Evolutionary conservation across 1,140 invertebrate genomes (phyloP).

Genomic region (Antheraea mylitta): DNA sequence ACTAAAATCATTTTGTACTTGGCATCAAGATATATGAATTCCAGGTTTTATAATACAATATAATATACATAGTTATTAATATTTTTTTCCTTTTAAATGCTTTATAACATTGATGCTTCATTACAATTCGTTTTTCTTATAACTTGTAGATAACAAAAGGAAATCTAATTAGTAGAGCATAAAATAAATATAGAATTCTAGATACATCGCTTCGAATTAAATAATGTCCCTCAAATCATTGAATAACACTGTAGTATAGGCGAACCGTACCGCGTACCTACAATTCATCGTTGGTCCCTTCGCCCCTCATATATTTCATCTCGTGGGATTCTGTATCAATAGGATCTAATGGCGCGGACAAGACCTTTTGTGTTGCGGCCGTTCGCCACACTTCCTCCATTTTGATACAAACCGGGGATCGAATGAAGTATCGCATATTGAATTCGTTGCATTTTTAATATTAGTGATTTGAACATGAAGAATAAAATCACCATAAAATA

Average conservation of each 20-base stretch:
- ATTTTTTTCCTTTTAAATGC: no score
- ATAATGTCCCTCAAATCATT: background rate
- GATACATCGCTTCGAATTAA: background rate
- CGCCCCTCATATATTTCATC: constrained; percentile 48
- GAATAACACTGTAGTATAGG: background rate
- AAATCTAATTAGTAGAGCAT: background rate
- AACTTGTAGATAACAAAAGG: no score
- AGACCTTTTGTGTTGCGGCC: constrained; percentile 35
- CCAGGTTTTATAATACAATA: no score
- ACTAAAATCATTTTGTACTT: no score
- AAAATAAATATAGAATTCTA: background rate
- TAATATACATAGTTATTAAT: no score
- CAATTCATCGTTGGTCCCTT: background rate
- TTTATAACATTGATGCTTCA: no score
- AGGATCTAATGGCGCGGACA: constrained; percentile 55
- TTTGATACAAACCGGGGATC: constrained; percentile 8
- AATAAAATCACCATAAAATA: background rate
- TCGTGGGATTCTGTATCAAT: constrained; percentile 50
- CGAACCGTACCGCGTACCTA: background rate
- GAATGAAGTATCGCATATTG: background rate
- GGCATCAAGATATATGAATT: no score
- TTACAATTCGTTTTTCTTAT: no score
- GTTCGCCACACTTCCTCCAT: constrained; percentile 2
- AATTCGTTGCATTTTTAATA: background rate
- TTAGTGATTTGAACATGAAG: background rate